Evolutionary conservation across 2,888 invertebrate species (phyloP), one percentile per base, ranked within the genome.

Genomic region (Tuberolachnus salignus): DNA sequence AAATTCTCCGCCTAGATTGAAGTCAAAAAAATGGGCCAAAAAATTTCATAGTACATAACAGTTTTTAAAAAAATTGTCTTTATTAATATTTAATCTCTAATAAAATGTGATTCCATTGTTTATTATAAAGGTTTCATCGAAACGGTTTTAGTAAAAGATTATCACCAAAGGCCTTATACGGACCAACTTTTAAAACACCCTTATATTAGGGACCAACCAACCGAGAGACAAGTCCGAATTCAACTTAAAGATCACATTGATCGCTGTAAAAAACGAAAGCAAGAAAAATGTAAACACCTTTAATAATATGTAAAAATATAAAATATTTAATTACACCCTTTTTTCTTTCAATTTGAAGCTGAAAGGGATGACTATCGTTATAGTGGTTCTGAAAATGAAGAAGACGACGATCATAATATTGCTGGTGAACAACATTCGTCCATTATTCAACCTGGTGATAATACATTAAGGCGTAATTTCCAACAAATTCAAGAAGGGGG

Each of bases 201-300:
- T 81, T 99, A 98, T 87, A 97, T 99, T 85, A 92, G 95, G 87
- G 98, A 99, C 88, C 98, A 98, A 87, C 98, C 98, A 23, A 98
- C 97, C 72, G 99, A 99, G 87, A 89, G 98, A 84, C 97, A 98
- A 89, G 97, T 98, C 83, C 90, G 98, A 85, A 98, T 97, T 87
- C 97, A 98, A 86, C 90, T 99, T 83, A 98, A 98, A 87, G 99
- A 99, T 88, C 98, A 99, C 87, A 98, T 99, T 86, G 99, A 99
- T 87, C 89, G 95, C 83, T 95, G 95, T 88, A 96, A 96, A 88
- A 96, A 96, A 86, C 92, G 96, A 86, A 95, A 94, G 88, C 94
- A 92, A 85, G 94, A 95, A 86, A 94, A 94, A 87, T 87, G 87
- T 82, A 78, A 80, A 44, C 21, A 16, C 1, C 49, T 23, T 59